Evolutionary conservation across 2,888 invertebrate species (phyloP).

Genomic region (Sminthurinus aureus): DNA sequence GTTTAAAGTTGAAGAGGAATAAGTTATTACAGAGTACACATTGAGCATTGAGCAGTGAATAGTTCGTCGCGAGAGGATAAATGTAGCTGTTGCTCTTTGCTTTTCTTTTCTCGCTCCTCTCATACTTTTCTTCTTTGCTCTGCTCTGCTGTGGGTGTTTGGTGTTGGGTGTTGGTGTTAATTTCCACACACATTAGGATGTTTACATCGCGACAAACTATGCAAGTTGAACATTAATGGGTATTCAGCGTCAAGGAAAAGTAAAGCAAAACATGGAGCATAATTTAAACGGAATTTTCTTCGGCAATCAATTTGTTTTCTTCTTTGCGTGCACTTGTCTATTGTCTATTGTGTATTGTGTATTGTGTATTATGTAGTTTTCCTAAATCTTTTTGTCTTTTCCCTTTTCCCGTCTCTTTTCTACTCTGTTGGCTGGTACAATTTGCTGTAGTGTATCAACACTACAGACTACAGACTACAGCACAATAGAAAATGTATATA

Average conservation of each 20-base stretch:
- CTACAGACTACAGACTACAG: too few relatives aligned
- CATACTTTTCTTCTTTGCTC: not conserved
- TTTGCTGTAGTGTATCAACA: too few relatives aligned
- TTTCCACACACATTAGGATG: slow-evolving; percentile 37
- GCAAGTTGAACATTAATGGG: slow-evolving; percentile 30
- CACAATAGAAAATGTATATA: too few relatives aligned
- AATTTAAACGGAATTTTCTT: slow-evolving; percentile 39
- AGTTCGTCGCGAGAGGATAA: too few relatives aligned
- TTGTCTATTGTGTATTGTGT: too few relatives aligned
- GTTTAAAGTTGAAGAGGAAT: not conserved
- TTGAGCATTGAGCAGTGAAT: too few relatives aligned
- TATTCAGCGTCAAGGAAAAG: slow-evolving; percentile 23
- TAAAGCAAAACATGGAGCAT: slow-evolving; percentile 25
- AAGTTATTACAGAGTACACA: not conserved
- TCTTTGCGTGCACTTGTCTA: not conserved
- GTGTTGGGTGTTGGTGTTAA: slow-evolving; percentile 28
- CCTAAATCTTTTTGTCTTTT: too few relatives aligned
- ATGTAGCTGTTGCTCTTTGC: not conserved
- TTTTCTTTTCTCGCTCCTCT: not conserved
- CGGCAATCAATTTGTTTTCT: slow-evolving; percentile 36
- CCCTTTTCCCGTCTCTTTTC: too few relatives aligned
- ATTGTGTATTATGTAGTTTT: too few relatives aligned
- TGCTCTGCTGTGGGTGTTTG: not conserved
- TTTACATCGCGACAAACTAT: slow-evolving; percentile 21
- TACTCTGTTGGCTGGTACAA: too few relatives aligned